Evolutionary conservation across 1,140 invertebrate species (phyloP).

Genomic region (Drosophila ercepeae): DNA sequence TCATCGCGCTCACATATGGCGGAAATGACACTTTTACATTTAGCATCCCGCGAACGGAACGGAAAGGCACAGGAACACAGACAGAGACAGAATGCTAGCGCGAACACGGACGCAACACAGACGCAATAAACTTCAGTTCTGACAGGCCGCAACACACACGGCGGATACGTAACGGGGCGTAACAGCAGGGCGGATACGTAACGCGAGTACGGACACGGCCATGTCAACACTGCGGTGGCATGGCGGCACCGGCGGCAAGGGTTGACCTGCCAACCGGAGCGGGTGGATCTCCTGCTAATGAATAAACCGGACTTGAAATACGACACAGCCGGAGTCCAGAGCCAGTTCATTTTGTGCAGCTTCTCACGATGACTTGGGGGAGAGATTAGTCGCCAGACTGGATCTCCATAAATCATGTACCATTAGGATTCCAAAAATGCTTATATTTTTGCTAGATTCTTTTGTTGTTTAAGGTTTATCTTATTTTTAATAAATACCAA

Average conservation of each 20-base stretch:
- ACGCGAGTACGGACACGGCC: constrained; percentile 35
- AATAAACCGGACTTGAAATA: constrained; percentile 68
- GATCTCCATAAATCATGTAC: constrained; percentile 37
- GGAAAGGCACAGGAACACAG: constrained; percentile 12
- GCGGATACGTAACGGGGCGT: constrained; percentile 39
- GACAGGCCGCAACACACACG: constrained; percentile 74
- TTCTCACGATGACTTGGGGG: background rate
- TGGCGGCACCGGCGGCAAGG: constrained; percentile 19
- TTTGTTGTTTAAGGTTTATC: background rate
- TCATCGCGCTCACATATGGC: constrained; percentile 78
- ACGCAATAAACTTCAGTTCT: constrained; percentile 78
- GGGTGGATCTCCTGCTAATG: constrained; percentile 45
- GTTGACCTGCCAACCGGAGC: background rate
- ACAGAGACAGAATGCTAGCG: constrained; percentile 5
- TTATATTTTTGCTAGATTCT: background rate
- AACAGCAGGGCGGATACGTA: constrained; percentile 16
- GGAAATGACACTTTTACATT: constrained; percentile 81
- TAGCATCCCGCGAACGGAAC: constrained; percentile 38
- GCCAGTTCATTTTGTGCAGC: constrained; percentile 24
- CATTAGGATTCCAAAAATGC: background rate
- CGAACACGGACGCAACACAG: constrained; percentile 61
- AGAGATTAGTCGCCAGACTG: constrained; percentile 9
- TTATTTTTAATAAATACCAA: background rate
- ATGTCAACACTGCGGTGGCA: constrained; percentile 72
- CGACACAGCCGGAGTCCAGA: constrained; percentile 21